Percentiles rank a stretch among this genome's conserved stretches.
These are phyloP conservation scores for Herpailurus yagouaroundi DNA, from an alignment of 2,113 vertebrate genomes.

Conservation along the genomic window DNA sequence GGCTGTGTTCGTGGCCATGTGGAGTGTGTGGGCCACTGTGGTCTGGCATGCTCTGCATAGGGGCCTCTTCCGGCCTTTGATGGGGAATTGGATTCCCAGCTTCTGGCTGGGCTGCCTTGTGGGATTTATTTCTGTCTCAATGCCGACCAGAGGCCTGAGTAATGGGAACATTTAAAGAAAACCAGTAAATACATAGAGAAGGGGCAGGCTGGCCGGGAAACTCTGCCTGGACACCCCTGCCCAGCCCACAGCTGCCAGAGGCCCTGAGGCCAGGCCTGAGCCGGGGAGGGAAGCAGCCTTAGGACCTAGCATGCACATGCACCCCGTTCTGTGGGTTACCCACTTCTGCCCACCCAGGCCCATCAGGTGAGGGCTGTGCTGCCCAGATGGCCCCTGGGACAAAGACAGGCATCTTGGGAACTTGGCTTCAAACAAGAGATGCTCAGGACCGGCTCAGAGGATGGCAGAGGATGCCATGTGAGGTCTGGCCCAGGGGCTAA, in stretches of 20 bases:
- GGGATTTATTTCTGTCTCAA: constrained; percentile 78
- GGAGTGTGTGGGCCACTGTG: constrained; percentile 62
- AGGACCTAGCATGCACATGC: fast-evolving
- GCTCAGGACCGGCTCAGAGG: background rate
- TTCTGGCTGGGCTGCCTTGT: constrained; percentile 66
- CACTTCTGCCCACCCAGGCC: background rate
- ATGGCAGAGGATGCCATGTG: too few species aligned
- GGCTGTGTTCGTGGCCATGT: background rate
- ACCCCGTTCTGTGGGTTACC: fast-evolving
- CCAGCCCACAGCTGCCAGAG: background rate
- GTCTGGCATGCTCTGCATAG: constrained; percentile 32
- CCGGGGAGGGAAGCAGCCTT: background rate
- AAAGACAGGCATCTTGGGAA: background rate
- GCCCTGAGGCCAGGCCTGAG: background rate
- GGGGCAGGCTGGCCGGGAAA: constrained; percentile 62
- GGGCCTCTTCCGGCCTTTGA: constrained; percentile 74
- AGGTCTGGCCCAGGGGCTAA: background rate
- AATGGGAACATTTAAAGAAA: constrained; percentile 79
- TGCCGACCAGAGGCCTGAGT: constrained; percentile 75
- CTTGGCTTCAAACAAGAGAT: background rate
- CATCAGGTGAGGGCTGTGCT: background rate
- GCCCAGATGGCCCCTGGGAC: background rate
- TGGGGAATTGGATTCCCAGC: constrained; percentile 65
- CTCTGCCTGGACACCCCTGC: background rate
- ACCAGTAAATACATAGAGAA: constrained; percentile 73